Evolutionary conservation across 2,888 invertebrate genomes (phyloP).

Genomic region (Chaitophorus viminalis): DNA sequence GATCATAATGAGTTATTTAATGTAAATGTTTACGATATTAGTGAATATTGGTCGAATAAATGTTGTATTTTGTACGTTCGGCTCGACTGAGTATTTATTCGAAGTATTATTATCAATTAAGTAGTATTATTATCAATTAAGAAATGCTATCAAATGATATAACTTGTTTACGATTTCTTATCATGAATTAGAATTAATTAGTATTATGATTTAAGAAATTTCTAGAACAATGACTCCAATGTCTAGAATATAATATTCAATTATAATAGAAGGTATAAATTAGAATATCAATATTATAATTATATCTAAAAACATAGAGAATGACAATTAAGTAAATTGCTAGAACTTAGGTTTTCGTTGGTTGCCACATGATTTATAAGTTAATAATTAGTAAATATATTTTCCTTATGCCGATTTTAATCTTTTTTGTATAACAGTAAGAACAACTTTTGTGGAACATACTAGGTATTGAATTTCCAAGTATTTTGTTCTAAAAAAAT

Average conservation of each 20-base stretch:
- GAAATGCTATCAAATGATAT: not conserved
- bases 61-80: not conserved
- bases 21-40: no score
- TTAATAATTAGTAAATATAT: not conserved
- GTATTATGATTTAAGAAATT: not conserved
- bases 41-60: not conserved
- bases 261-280: not conserved
- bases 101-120: not conserved
- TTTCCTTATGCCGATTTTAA: no score
- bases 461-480: no score
- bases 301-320: no score
- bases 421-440: no score
- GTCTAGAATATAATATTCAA: not conserved
- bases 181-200: not conserved
- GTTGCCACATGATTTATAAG: no score
- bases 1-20: no score
- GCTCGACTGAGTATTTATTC: not conserved
- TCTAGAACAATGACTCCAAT: not conserved
- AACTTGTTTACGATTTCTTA: not conserved
- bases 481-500: no score
- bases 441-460: no score
- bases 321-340: no score
- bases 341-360: not conserved
- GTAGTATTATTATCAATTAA: no score
- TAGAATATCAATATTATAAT: no score